Base-by-base conservation (phyloP, 2,113 vertebrate species). In the Hypocryptadius cinnamomeus region DNA sequence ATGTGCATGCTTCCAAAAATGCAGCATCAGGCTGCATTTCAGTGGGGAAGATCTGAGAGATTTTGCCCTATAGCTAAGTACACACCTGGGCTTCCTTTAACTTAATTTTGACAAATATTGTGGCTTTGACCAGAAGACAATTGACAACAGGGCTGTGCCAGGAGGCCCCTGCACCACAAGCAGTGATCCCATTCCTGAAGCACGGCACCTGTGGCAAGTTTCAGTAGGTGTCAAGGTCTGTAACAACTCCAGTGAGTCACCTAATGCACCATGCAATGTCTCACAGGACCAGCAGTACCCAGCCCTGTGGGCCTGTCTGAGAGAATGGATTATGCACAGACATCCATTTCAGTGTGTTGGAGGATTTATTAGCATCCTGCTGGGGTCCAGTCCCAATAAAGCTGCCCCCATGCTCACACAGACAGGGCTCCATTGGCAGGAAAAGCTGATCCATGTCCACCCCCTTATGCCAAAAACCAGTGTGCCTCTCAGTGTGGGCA, bases 401-500 rank as follows among this genome's bases (percentile, higher is more conserved):
- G 2, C 40, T 8, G 7, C 22, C 45, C 63, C 63, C 3, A 1
- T 27, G 24, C 28, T 78, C 45, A 25, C 3, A 5, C 42, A 63
- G 54, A n/a, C 3, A 1, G 15, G 19, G 25, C 3, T 68, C 7
- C 9, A 2, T 5, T 3, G 2, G 11, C 48, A 50, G 39, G n/a
- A 24, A 83, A 42, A 77, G 63, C 4, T 31, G 25, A 71, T 35
- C 63, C 1, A 0, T 48, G 31, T 50, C 7, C 4, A n/a, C 11
- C 2, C 15, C 20, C 5, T 30, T 11, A 30, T 1, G 1, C 31
- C 22, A 8, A 85, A 39, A 25, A 37, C 54, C 31, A 35, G 30
- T 0, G 0, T 40, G 54, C n/a, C 31, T 69, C 37, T 76, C 50
- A 15, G 25, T 0, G 0, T 9, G n/a, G 13, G 2, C 54, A 73